Conservation (phyloP, 2,797 vertebrate species). For the Onychomys leucogaster region DNA sequence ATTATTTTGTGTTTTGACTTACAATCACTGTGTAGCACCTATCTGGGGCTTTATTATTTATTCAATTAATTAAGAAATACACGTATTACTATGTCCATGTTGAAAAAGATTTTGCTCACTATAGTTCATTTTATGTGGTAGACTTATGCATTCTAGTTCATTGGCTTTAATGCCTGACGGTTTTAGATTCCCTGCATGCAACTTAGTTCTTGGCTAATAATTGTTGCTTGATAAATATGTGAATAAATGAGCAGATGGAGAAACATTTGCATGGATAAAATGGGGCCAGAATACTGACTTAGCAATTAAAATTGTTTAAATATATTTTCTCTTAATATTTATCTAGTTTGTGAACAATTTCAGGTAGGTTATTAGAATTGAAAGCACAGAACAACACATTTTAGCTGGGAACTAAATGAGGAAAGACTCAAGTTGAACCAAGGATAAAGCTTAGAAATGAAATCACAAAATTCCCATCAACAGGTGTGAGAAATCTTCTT, state of each 20-base stretch:
- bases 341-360: neutral
- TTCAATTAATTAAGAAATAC: neutral
- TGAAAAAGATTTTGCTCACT: conserved; percentile 3
- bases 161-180: neutral
- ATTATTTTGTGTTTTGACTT: conserved; percentile 21
- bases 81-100: neutral
- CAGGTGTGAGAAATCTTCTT: neutral
- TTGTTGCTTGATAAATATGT: neutral
- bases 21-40: neutral
- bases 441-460: neutral
- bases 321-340: neutral
- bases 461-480: neutral
- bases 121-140: neutral
- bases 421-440: neutral
- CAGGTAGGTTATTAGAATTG: neutral
- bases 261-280: neutral
- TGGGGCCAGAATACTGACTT: neutral
- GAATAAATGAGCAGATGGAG: neutral
- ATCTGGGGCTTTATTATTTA: neutral
- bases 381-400: neutral
- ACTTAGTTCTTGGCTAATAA: neutral
- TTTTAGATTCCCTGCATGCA: neutral
- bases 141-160: neutral
- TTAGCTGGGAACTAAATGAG: neutral
- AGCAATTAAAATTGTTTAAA: neutral